Conservation (phyloP, 2,888 invertebrate species). For the Neocrepidodera transversa region DNA sequence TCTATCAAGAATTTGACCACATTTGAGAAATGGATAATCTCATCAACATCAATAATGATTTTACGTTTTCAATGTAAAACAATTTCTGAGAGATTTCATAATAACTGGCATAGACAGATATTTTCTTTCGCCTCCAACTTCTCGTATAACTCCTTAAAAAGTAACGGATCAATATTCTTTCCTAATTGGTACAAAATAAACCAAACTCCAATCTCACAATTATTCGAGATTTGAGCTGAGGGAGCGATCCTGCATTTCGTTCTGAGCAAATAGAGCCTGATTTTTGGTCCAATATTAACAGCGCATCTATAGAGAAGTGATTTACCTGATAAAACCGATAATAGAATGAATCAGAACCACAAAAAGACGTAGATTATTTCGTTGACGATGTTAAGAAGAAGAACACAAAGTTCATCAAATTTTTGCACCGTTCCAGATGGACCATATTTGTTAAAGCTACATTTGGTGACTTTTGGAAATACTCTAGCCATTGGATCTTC, state of each 20-base stretch:
- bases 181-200: constrained; percentile 90
- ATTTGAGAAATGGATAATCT: no score
- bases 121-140: constrained; percentile 66
- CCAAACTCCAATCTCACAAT: constrained; percentile 91
- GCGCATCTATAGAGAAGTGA: constrained; percentile 81
- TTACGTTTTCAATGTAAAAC: not conserved
- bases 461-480: constrained; percentile 92
- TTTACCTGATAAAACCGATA: constrained; percentile 81
- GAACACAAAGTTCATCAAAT: constrained; percentile 89
- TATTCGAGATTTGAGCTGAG: constrained; percentile 79
- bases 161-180: constrained; percentile 91
- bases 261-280: constrained; percentile 80
- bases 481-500: constrained; percentile 85
- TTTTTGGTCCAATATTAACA: constrained; percentile 77
- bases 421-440: constrained; percentile 90
- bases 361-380: constrained; percentile 94
- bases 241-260: constrained; percentile 83
- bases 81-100: not conserved
- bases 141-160: constrained; percentile 85
- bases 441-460: constrained; percentile 96
- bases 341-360: constrained; percentile 92
- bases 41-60: no score
- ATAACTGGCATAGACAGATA: not conserved
- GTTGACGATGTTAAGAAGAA: constrained; percentile 91
- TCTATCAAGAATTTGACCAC: no score